These are phyloP conservation scores for Aulostomus chinensis DNA, from an alignment of 2,797 vertebrate species.

Conservation along the genomic window DNA sequence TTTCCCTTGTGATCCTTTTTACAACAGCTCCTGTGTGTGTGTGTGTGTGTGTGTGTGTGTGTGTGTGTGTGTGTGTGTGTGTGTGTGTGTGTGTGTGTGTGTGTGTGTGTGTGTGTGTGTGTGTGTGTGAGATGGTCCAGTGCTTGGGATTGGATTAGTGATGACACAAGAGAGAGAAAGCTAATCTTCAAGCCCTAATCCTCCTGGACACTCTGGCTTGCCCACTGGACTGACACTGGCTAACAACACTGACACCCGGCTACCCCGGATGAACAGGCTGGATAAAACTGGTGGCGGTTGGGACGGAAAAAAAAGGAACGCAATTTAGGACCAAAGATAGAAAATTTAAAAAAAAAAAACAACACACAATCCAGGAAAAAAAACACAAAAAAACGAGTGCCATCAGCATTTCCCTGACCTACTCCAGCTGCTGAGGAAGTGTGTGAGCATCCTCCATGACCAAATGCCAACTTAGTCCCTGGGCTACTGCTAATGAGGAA, in stretches of 20 bases:
- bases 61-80: constrained; percentile 8
- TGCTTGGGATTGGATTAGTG: constrained; percentile 65
- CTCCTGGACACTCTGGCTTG: constrained; percentile 37
- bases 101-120: neutral
- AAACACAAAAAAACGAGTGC: constrained; percentile 11
- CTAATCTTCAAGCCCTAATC: constrained; percentile 72
- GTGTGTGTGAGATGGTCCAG: constrained; percentile 26
- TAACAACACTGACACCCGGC: constrained; percentile 22
- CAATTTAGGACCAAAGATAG: constrained; percentile 5
- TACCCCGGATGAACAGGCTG: constrained; percentile 35
- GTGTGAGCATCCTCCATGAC: constrained; percentile 56
- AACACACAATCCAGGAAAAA: neutral
- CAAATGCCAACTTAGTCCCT: constrained; percentile 71
- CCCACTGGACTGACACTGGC: constrained; percentile 36
- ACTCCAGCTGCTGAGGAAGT: constrained; percentile 39
- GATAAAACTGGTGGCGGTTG: constrained; percentile 39
- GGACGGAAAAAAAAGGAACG: constrained; percentile 1
- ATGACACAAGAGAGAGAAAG: constrained; percentile 64
- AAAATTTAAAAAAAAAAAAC: neutral
- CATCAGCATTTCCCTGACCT: constrained; percentile 57
- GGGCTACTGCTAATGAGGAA: constrained; percentile 69
- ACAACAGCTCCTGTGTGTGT: constrained; percentile 33
- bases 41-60: constrained; percentile 4
- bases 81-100: constrained; percentile 16
- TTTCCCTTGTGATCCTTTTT: constrained; percentile 66